Evolutionary conservation across 2,113 vertebrate genomes (phyloP).

Genomic region (Sinocyclocheilus rhinocerous): DNA sequence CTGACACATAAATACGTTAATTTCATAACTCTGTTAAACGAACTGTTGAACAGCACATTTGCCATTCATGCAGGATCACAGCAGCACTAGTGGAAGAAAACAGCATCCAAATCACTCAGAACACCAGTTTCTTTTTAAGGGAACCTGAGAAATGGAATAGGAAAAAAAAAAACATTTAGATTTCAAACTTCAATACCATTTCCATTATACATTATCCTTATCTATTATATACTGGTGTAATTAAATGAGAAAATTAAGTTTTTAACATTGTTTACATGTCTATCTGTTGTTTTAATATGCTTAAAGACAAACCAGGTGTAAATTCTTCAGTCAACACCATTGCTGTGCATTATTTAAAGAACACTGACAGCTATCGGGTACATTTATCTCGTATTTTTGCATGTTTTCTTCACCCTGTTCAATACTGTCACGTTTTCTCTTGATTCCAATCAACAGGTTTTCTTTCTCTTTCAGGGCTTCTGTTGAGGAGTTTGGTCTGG

Average conservation of each 20-base stretch:
- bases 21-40: conserved; percentile 31
- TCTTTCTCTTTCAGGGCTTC: conserved; percentile 89
- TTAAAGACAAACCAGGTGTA: too few relatives aligned
- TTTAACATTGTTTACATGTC: too few relatives aligned
- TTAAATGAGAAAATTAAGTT: too few relatives aligned
- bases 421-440: conserved; percentile 85
- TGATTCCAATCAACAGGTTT: conserved; percentile 74
- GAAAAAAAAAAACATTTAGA: background rate
- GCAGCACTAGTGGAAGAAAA: conserved; percentile 37
- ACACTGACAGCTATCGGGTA: too few relatives aligned
- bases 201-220: too few relatives aligned
- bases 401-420: conserved; percentile 78
- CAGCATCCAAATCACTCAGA: conserved; percentile 64
- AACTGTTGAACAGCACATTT: background rate
- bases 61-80: conserved; percentile 16
- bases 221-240: too few relatives aligned
- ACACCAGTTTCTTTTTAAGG: conserved; percentile 80
- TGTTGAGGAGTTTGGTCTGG: conserved; percentile 86
- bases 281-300: background rate
- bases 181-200: background rate
- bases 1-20: conserved; percentile 59
- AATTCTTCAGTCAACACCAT: too few relatives aligned
- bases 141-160: conserved; percentile 64
- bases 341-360: too few relatives aligned
- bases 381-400: conserved; percentile 18